Evolutionary conservation across 1,140 invertebrate species (phyloP), one percentile per base, ranked within the genome.

Genomic region (Liolophura sinensis): DNA sequence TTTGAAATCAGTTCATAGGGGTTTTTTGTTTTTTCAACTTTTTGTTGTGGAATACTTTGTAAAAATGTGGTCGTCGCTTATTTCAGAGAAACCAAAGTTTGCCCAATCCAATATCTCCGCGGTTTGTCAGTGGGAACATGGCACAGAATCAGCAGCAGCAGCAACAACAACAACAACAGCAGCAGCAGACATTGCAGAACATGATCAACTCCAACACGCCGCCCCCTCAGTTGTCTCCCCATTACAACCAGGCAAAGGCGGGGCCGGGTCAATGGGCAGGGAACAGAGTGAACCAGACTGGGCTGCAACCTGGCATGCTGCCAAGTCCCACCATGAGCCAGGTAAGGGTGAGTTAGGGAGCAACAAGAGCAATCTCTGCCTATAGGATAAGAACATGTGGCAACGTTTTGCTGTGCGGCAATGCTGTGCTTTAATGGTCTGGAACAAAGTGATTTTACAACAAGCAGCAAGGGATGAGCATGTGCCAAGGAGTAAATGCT

Each of bases 261-360:
- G 31, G 31, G 3, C 31, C 31, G 9, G 31, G 67, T 47, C 61
- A 69, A 67, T 87, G 89, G 68, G 89, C 91, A 82, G 90, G 91
- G 80, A 92, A 92, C n/a, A 27, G 48, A 12, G 20, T 63, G 16
- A 50, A 54, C 22, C 25, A 55, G 20, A 49, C 50, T 50, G 27
- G 54, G n/a, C 16, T 31, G 27, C 56, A 58, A n/a, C n/a, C 20
- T 58, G 18, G n/a, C 56, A 58, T 24, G 20, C n/a, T 58, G 20
- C 56, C 31, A 40, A 40, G 31, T 40, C 31, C 31, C 31, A 40
- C 31, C 9, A 40, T 40, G 31, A 40, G 31, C 31, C 31, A 40
- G 31, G 31, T 40, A 40, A 3, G 3, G 31, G 31, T 9, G 9
- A 40, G 31, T 40, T 40, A 40, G 31, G 31, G 31, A 5, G 9